Conservation (phyloP, 2,113 vertebrate genomes). For the Otis tarda region DNA sequence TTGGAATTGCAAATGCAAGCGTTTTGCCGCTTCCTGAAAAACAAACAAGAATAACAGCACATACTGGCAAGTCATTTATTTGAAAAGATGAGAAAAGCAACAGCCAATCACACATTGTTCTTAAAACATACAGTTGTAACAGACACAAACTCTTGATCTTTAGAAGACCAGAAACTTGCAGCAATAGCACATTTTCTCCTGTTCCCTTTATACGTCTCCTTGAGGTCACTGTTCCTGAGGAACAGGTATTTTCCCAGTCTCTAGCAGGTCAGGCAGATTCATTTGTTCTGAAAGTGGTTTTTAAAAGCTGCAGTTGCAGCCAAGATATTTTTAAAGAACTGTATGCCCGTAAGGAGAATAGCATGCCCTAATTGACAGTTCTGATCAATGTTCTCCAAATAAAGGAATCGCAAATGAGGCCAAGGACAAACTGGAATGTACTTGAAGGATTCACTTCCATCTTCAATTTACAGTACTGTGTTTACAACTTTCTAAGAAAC, state of each 20-base stretch:
- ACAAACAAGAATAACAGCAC: neutral
- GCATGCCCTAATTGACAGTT: conserved; percentile 47
- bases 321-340: conserved; percentile 41
- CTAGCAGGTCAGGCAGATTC: neutral
- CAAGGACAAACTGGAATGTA: conserved; percentile 41
- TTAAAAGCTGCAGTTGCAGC: conserved; percentile 6
- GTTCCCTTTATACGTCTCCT: neutral
- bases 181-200: neutral
- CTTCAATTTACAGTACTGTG: neutral
- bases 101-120: neutral
- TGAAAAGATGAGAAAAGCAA: conserved; percentile 4
- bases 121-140: neutral
- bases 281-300: conserved; percentile 7
- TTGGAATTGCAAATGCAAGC: conserved; percentile 92
- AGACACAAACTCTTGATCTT: neutral
- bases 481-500: neutral
- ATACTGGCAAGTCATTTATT: neutral
- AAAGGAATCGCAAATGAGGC: conserved; percentile 24
- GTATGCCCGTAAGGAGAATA: conserved; percentile 23
- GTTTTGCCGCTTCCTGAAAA: conserved; percentile 94
- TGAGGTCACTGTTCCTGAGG: neutral
- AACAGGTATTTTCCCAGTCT: conserved; percentile 13
- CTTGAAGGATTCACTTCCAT: neutral
- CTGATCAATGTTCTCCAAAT: conserved; percentile 28
- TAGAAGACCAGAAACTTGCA: neutral